Conservation (phyloP, 2,113 vertebrate genomes). For the Menura novaehollandiae region DNA sequence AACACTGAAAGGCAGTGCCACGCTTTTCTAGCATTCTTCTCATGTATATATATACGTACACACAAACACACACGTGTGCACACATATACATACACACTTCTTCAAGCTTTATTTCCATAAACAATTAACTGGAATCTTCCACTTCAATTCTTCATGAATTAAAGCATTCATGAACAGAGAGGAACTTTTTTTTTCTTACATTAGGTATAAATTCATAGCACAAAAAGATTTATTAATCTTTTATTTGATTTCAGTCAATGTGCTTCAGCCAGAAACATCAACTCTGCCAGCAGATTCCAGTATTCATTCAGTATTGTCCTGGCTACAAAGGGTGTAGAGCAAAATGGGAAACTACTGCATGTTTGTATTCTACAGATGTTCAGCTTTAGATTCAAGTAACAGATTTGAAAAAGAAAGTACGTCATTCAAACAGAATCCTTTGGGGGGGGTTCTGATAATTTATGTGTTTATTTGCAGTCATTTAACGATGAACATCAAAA, state of each 20-base stretch:
- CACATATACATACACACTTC: neutral
- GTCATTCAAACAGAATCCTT: neutral
- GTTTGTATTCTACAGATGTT: neutral
- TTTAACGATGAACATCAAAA: neutral
- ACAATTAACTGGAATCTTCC: neutral
- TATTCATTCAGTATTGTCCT: neutral
- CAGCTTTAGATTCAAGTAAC: neutral
- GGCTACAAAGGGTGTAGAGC: neutral
- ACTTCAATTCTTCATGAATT: neutral
- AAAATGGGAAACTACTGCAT: neutral
- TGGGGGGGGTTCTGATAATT: neutral
- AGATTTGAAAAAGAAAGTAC: neutral
- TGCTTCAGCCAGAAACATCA: neutral
- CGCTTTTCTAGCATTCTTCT: neutral
- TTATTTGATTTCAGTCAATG: neutral
- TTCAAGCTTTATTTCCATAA: neutral
- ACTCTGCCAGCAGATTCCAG: neutral
- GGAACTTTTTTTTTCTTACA: neutral
- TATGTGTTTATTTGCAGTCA: neutral
- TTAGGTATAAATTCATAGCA: neutral
- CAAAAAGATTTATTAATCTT: neutral
- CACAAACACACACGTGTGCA: rapidly evolving
- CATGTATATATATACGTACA: neutral
- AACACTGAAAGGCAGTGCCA: neutral
- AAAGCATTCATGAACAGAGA: neutral